Conservation (phyloP, 2,888 invertebrate genomes). For the Harmothoe impar region DNA sequence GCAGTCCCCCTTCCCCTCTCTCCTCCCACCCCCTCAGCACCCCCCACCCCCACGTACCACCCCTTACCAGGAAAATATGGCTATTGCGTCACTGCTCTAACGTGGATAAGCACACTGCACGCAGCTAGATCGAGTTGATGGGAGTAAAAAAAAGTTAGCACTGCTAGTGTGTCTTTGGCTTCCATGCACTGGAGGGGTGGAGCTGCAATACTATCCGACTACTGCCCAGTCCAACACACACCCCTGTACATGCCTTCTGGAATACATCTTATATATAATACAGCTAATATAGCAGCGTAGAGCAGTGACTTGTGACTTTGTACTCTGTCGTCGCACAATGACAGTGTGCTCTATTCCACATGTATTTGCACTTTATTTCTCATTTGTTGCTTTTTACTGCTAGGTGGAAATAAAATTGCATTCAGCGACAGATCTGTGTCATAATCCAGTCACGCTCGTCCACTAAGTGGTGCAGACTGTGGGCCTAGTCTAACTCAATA, state of each 20-base stretch:
- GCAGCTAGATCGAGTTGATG: not conserved
- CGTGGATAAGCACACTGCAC: constrained; percentile 21
- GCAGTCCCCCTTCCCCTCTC: not conserved
- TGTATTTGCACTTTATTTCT: not conserved
- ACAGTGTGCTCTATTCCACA: not conserved
- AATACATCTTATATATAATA: no score
- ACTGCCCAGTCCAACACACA: no score
- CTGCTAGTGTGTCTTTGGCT: not conserved
- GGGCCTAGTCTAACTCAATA: not conserved
- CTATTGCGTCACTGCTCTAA: constrained; percentile 40
- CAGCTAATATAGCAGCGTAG: no score
- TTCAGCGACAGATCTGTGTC: constrained; percentile 12
- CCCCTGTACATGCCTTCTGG: no score
- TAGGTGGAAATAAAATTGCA: constrained; percentile 1
- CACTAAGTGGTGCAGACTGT: not conserved
- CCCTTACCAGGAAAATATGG: not conserved
- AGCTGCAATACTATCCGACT: not conserved
- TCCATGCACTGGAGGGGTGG: not conserved
- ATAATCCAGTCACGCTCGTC: not conserved
- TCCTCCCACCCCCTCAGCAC: not conserved
- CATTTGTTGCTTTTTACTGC: not conserved
- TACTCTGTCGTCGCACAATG: not conserved
- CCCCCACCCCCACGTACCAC: not conserved
- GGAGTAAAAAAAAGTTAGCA: not conserved
- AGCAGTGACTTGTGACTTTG: no score